Evolutionary conservation across 2,113 vertebrate genomes (phyloP).

Genomic region (Xerus inauris): DNA sequence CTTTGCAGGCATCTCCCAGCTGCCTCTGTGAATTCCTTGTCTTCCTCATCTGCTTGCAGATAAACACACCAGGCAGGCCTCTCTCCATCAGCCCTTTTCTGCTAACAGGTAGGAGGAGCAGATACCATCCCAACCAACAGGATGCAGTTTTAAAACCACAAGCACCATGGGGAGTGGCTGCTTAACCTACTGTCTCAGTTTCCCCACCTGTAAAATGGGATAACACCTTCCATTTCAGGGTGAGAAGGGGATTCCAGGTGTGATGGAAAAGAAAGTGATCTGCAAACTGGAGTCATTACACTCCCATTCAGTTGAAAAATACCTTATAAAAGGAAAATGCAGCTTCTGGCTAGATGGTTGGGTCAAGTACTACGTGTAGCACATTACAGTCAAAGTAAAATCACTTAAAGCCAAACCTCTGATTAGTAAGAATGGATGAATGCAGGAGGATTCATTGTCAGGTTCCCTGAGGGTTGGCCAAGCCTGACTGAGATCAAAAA

Average conservation of each 20-base stretch:
- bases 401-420: not conserved
- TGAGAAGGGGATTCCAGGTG: fast-evolving
- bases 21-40: not conserved
- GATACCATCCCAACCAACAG: not conserved
- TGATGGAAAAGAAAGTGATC: not conserved
- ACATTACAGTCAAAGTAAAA: not conserved
- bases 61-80: too few relatives aligned
- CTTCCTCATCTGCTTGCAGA: not conserved
- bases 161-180: too few relatives aligned
- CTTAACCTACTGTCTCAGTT: not conserved
- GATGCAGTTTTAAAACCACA: not conserved
- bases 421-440: not conserved
- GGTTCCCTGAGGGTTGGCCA: not conserved
- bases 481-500: not conserved
- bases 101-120: not conserved
- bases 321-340: not conserved
- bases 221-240: not conserved
- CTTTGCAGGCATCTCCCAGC: not conserved
- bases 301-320: not conserved
- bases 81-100: not conserved
- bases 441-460: not conserved
- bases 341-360: not conserved
- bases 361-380: too few relatives aligned
- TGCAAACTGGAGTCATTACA: not conserved
- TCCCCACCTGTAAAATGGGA: not conserved